Evolutionary conservation across 2,113 vertebrate species (phyloP), one percentile per base, ranked within the genome.

Genomic region (Alligator sinensis): DNA sequence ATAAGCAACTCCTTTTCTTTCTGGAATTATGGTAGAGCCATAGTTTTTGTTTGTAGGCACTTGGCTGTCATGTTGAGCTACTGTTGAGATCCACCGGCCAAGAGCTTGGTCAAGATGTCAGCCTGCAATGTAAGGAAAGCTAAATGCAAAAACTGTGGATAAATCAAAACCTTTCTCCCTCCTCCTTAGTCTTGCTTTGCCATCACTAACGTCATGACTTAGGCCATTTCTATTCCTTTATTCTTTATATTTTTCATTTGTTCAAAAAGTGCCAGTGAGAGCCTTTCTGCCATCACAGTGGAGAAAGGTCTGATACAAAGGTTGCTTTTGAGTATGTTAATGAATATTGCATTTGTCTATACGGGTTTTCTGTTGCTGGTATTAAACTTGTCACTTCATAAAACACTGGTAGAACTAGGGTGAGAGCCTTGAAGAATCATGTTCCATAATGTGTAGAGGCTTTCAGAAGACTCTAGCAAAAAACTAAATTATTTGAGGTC

Each of bases 1-100:
- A 70, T 34, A 86, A 0, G 0, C 38, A 61, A n/a, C 74, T 91
- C 57, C 25, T 59, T 7, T n/a, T 59, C 55, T 58, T 30, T 3
- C 28, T 85, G 19, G 27, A 24, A 27, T 17, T n/a, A 17, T 34
- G 16, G 34, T 13, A 57, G 70, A 17, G 11, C 62, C 58, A 21
- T 81, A 25, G n/a, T 75, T 91, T 83, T 77, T 11, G 2, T 89
- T 89, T 61, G 38, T 28, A 47, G 88, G n/a, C 4, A 61, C 61
- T 60, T 93, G 61, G 84, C 76, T 61, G 22, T 5, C 25, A 4
- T 82, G 28, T 62, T 22, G 63, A 18, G 13, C 60, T 55, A 12
- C 0, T 1, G 54, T 54, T 0, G 1, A 9, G n/a, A 47, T 47
- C 80, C 11, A 17, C 72, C 54, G 58, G 18, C 21, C 30, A 54